Base-by-base conservation (phyloP, 64 coral and sea anemone genomes). In the Montipora sp. region DNA sequence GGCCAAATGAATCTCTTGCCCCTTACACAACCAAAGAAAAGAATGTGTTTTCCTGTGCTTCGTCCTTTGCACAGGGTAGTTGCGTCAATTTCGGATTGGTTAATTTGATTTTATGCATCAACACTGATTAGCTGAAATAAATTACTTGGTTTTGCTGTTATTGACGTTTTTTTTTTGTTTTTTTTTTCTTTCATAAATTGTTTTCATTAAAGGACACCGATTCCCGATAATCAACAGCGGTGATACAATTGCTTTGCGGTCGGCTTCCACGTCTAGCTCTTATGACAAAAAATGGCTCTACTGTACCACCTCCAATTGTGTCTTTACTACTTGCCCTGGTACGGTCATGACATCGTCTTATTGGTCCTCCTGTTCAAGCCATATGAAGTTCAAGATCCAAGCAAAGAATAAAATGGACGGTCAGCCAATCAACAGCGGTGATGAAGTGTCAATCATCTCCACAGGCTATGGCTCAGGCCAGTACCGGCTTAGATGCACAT, bases 211-310 rank as follows among this genome's bases (percentile, higher is more conserved):
- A 88, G 86, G 86, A 2, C 47, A 59, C 23, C 91, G 91, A 72
- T 93, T 49, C 58, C 91, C 91, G 14, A 59, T 92, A 5, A 87
- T 92, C 8, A 51, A 92, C 5, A 92, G 90, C 12, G 90, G 90
- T 11, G 51, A 92, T 8, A 7, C 9, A 0, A 92, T 92, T 36
- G 82, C 90, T 5, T 53, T 92, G 44, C 60, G 81, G 7, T 18
- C 45, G 16, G 27, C 80, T 13, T 84, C 84, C 72, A 0, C 51
- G 6, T 89, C 87, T 59, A 67, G 90, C 11, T 67, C 7, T 19
- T 69, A 53, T 7, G 0, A 4, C 0, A 68, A 36, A 5, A 36
- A 80, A 7, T 92, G 83, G 81, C 6, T 92, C 16, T 47, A 11
- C 21, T 85, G 78, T 80, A 0, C 4, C 12, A 63, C 73, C 0